Percentiles rank a stretch among this genome's conserved stretches.
phyloP scores from a whole-genome alignment of 2,113 vertebrate species.

The Piaya cayana region DNA sequence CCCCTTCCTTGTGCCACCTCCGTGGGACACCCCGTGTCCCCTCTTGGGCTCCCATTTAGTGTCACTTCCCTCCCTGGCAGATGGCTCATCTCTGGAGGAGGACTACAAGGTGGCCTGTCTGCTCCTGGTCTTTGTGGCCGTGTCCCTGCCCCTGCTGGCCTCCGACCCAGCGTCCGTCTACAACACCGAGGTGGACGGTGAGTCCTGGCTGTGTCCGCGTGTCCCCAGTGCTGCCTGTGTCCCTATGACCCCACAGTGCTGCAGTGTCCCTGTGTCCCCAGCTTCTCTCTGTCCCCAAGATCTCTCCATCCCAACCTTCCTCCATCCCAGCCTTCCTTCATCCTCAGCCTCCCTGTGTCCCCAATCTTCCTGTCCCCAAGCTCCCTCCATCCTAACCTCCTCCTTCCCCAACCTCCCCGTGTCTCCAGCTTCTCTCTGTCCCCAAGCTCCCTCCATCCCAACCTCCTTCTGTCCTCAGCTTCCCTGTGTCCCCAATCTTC shows the following conservation, averaged over 20 bases:
- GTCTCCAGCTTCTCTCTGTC: too few species aligned
- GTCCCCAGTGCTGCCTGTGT: not conserved
- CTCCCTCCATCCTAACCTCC: too few species aligned
- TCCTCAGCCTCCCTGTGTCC: not conserved
- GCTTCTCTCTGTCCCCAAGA: too few species aligned
- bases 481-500: too few species aligned
- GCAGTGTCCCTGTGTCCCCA: too few species aligned
- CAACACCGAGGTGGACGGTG: slow-evolving; percentile 85
- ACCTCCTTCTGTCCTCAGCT: too few species aligned
- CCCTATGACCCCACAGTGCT: not conserved
- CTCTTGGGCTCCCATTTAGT: not conserved
- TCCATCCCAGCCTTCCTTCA: not conserved
- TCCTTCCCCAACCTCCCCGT: too few species aligned
- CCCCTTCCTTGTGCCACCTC: not conserved
- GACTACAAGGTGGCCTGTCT: slow-evolving; percentile 89
- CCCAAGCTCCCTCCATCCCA: too few species aligned
- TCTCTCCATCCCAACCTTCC: not conserved
- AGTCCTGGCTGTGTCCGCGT: not conserved
- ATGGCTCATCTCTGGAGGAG: slow-evolving; percentile 83
- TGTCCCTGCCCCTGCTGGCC: slow-evolving; percentile 86
- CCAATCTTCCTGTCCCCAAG: too few species aligned
- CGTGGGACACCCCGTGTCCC: not conserved
- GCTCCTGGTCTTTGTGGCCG: slow-evolving; percentile 87
- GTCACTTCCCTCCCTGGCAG: slow-evolving; percentile 61
- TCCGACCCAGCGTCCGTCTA: slow-evolving; percentile 82